phyloP scores from a whole-genome alignment of 2,113 vertebrate genomes.

The Danionella cerebrum region DNA sequence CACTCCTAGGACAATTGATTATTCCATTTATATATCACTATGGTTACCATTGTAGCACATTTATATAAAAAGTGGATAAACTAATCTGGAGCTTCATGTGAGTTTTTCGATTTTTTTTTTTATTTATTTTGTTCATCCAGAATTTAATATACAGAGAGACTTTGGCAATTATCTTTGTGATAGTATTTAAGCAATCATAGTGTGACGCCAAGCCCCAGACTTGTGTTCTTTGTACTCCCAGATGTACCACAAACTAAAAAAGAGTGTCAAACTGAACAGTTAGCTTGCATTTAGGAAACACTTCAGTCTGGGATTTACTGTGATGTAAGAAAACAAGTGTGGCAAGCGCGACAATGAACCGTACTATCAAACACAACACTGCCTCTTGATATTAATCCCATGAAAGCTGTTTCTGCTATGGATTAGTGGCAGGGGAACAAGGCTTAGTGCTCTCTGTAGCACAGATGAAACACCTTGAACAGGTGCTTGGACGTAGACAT shows the following conservation, averaged over 20 bases:
- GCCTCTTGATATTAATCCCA: conserved; percentile 63
- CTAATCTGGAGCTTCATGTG: too few species aligned
- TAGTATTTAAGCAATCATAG: neutral
- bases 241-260: neutral
- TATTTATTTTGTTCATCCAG: neutral
- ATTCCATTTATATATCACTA: too few species aligned
- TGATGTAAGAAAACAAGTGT: neutral
- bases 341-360: conserved; percentile 3
- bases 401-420: conserved; percentile 62
- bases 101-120: too few species aligned
- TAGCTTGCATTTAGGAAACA: conserved; percentile 20
- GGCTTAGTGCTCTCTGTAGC: conserved; percentile 57
- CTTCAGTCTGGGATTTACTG: conserved; percentile 1
- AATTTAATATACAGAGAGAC: neutral
- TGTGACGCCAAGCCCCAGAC: neutral
- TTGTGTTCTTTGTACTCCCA: neutral
- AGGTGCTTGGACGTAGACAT: conserved; percentile 53
- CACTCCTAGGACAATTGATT: too few species aligned
- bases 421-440: conserved; percentile 62
- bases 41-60: too few species aligned
- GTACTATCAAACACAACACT: conserved; percentile 25
- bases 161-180: neutral
- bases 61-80: too few species aligned
- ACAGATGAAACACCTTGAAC: conserved; percentile 60
- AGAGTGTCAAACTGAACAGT: conserved; percentile 31